phyloP scores from a whole-genome alignment of 2,797 vertebrate species.

The Malacoctenus gilli region DNA sequence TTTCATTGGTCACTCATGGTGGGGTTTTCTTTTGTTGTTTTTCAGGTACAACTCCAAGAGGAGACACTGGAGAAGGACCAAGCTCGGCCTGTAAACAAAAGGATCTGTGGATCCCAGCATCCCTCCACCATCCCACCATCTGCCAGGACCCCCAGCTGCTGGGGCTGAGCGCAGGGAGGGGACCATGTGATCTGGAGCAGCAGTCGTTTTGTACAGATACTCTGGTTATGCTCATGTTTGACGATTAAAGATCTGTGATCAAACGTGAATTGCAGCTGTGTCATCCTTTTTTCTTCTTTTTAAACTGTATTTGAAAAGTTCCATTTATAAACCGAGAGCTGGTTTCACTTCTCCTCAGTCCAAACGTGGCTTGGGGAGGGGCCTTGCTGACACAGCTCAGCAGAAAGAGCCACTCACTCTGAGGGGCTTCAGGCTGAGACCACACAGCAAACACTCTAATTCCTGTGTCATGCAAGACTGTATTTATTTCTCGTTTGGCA shows the following conservation, averaged over 20 bases:
- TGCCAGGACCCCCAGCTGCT: constrained; percentile 66
- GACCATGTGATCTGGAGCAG: constrained; percentile 68
- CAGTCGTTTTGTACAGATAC: constrained; percentile 81
- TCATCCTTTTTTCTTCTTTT: too few species aligned
- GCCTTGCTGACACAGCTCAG: constrained; percentile 22
- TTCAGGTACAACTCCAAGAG: constrained; percentile 95
- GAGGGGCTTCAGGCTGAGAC: constrained; percentile 12
- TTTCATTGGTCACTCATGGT: too few species aligned
- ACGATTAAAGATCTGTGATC: constrained; percentile 81
- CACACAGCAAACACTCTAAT: constrained; percentile 19
- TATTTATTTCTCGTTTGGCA: constrained; percentile 13
- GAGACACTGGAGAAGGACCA: constrained; percentile 94
- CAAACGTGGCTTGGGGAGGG: not conserved
- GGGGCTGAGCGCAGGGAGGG: constrained; percentile 50
- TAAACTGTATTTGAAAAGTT: not conserved
- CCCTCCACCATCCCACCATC: constrained; percentile 32
- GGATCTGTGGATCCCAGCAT: constrained; percentile 39
- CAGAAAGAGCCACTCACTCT: not conserved
- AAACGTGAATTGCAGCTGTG: constrained; percentile 33
- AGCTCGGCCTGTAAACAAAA: constrained; percentile 86
- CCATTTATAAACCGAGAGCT: too few species aligned
- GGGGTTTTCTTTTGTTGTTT: not conserved
- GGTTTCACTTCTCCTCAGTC: not conserved
- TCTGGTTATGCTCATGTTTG: constrained; percentile 76
- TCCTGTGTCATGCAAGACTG: constrained; percentile 2